Conservation (phyloP, 2,797 vertebrate species). For the Eulemur coronatus region DNA sequence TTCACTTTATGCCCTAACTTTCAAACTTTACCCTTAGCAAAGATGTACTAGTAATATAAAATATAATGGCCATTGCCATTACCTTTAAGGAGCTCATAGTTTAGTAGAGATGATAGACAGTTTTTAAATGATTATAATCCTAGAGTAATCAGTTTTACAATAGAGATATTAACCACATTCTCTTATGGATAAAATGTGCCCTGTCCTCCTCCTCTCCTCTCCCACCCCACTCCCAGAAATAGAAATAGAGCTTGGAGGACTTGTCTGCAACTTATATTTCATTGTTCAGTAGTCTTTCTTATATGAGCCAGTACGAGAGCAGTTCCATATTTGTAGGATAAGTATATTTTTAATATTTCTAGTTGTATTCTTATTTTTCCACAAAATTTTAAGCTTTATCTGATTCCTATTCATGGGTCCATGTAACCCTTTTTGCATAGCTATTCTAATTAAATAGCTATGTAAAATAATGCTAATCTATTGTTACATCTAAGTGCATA, state of each 20-base stretch:
- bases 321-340: not conserved
- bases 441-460: not conserved
- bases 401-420: not conserved
- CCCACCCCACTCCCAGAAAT: not conserved
- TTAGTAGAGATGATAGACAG: not conserved
- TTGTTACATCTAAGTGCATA: not conserved
- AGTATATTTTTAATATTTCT: slow-evolving; percentile 27
- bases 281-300: not conserved
- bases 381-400: not conserved
- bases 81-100: not conserved
- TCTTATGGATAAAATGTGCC: not conserved
- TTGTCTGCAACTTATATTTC: slow-evolving; percentile 15
- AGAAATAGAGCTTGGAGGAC: not conserved
- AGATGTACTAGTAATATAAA: not conserved
- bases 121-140: slow-evolving; percentile 27
- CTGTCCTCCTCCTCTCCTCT: not conserved
- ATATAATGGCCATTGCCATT: not conserved
- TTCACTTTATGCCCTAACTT: slow-evolving; percentile 25
- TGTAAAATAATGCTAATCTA: not conserved
- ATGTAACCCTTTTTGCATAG: not conserved
- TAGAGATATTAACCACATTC: slow-evolving; percentile 1
- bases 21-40: not conserved
- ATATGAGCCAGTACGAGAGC: not conserved
- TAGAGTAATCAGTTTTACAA: not conserved
- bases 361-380: slow-evolving; percentile 11